A percentile compares a stretch with the other conserved stretches of the same genome.
phyloP scores from a whole-genome alignment of 2,888 invertebrate species.

The Eledone cirrhosa region DNA sequence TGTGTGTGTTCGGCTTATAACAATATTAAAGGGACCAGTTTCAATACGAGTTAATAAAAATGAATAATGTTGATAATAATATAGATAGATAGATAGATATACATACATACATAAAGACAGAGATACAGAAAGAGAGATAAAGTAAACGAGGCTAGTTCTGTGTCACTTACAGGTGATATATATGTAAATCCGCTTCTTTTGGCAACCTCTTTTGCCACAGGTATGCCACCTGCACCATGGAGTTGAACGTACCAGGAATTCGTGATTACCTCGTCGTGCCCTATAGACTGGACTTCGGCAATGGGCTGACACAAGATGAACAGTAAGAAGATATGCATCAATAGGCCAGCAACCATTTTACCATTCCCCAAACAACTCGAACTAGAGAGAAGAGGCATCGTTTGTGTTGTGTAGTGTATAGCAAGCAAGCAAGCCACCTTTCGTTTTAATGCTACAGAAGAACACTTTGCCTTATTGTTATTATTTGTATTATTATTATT shows the following conservation, averaged over 20 bases:
- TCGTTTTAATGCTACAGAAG: too few species aligned
- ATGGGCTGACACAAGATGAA: neutral
- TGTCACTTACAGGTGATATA: slow-evolving; percentile 88
- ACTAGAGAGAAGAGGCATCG: neutral
- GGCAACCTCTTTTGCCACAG: slow-evolving; percentile 84
- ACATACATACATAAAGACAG: too few species aligned
- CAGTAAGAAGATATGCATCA: neutral
- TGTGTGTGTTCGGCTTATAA: neutral
- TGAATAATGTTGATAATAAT: neutral
- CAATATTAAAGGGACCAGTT: neutral
- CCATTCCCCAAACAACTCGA: neutral
- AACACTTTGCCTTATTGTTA: too few species aligned
- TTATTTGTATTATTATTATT: too few species aligned
- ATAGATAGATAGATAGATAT: slow-evolving; percentile 13
- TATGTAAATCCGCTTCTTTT: slow-evolving; percentile 91
- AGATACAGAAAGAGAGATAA: neutral
- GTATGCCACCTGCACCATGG: slow-evolving; percentile 76
- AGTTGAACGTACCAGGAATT: slow-evolving; percentile 94
- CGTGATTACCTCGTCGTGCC: slow-evolving; percentile 79
- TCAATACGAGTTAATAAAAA: neutral
- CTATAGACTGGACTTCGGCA: slow-evolving; percentile 28
- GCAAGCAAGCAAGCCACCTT: too few species aligned
- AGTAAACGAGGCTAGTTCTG: too few species aligned
- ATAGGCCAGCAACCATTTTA: neutral
- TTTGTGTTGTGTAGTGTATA: too few species aligned